A percentile compares a stretch with the other conserved stretches of the same genome.
These are phyloP conservation scores for Malacoraja senta DNA, from an alignment of 2,797 vertebrate genomes.

Conservation along the genomic window DNA sequence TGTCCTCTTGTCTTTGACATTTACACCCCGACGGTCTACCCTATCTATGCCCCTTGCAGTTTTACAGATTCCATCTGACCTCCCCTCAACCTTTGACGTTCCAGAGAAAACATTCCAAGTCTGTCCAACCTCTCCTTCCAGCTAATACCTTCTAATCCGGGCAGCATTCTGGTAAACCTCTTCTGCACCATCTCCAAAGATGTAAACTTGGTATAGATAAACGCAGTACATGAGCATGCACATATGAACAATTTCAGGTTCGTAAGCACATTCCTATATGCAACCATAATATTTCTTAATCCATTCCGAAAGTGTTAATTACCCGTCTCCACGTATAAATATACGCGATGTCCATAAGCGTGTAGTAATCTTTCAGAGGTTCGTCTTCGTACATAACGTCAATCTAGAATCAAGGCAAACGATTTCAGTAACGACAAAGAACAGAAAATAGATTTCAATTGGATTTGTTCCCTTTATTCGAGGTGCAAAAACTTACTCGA, in stretches of 20 bases:
- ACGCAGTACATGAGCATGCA: neutral
- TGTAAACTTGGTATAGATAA: neutral
- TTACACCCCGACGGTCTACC: no score
- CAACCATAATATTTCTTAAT: neutral
- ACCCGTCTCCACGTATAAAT: constrained; percentile 97
- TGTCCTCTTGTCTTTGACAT: no score
- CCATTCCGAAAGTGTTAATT: constrained; percentile 45
- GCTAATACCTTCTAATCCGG: no score
- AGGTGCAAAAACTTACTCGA: constrained; percentile 50
- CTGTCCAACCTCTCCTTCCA: no score
- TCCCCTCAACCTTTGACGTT: no score
- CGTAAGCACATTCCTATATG: no score
- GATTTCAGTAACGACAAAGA: neutral
- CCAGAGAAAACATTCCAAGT: no score
- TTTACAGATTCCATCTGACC: no score
- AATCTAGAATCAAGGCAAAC: constrained; percentile 60
- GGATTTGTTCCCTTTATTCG: neutral
- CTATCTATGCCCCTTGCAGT: no score
- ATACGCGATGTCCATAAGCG: constrained; percentile 96
- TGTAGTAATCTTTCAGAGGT: constrained; percentile 94
- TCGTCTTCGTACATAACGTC: constrained; percentile 94
- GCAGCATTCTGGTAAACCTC: no score
- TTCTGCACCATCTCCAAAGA: no score
- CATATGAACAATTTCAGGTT: neutral
- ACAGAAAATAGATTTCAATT: neutral